Evolutionary conservation across 2,113 vertebrate genomes (phyloP).

Genomic region (Nothoprocta perdicaria): DNA sequence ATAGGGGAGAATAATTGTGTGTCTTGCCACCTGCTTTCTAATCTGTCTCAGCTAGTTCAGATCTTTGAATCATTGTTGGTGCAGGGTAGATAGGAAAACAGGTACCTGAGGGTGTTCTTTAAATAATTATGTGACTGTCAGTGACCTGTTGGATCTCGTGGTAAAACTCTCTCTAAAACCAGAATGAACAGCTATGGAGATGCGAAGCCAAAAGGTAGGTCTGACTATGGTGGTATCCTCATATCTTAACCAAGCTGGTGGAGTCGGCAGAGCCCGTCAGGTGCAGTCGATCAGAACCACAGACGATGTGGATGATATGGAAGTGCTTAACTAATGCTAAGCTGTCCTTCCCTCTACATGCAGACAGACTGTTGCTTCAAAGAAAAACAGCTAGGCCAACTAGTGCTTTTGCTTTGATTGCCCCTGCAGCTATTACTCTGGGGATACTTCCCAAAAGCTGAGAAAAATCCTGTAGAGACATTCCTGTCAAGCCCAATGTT

Average conservation of each 20-base stretch:
- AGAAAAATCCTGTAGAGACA: background rate
- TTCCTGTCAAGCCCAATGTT: background rate
- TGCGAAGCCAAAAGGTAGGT: background rate
- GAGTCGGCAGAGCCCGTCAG: background rate
- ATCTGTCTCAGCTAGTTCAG: background rate
- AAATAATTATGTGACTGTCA: background rate
- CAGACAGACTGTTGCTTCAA: background rate
- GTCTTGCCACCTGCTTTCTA: conserved; percentile 35
- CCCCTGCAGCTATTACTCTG: background rate
- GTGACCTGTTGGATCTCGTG: background rate
- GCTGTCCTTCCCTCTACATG: background rate
- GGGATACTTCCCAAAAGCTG: background rate
- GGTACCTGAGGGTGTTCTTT: background rate
- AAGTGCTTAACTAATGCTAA: background rate
- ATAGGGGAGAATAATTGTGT: background rate
- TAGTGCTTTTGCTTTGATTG: background rate
- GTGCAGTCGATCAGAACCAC: background rate
- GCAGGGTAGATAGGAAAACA: background rate
- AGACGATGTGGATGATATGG: background rate
- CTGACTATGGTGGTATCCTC: background rate
- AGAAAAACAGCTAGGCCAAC: background rate
- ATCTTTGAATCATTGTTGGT: background rate
- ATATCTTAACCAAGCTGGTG: background rate
- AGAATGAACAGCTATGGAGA: background rate
- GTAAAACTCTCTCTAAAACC: background rate